phyloP scores from a whole-genome alignment of 2,113 vertebrate genomes.

The Vulpes lagopus region DNA sequence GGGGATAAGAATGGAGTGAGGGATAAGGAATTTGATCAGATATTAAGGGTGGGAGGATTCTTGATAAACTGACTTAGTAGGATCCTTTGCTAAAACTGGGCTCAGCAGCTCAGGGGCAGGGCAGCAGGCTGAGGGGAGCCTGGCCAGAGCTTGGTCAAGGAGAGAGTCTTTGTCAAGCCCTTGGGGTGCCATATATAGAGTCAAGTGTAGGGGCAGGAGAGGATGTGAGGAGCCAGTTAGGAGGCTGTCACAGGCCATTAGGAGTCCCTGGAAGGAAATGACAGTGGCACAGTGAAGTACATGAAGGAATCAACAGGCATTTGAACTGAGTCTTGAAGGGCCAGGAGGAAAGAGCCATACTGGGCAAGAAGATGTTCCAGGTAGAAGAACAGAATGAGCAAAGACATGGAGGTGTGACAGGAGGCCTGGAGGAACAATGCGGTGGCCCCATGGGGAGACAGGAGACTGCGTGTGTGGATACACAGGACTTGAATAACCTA shows the following conservation, averaged over 20 bases:
- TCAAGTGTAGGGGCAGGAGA: background rate
- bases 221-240: background rate
- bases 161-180: background rate
- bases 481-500: background rate
- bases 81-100: no score
- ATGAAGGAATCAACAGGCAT: background rate
- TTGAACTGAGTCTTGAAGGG: background rate
- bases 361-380: background rate
- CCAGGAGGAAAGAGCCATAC: background rate
- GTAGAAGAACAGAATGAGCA: background rate
- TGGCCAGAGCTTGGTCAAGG: background rate
- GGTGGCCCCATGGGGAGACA: background rate
- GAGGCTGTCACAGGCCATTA: background rate
- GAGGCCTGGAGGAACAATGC: background rate
- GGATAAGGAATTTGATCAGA: background rate
- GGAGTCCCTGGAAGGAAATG: background rate
- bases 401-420: background rate
- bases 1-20: background rate
- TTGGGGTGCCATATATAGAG: background rate
- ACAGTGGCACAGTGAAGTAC: rapidly evolving
- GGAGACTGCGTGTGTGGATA: background rate
- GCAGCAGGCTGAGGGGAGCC: background rate
- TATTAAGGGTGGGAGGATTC: background rate
- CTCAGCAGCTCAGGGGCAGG: background rate
- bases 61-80: background rate